A percentile compares a stretch with the other conserved stretches of the same genome.
Conservation (phyloP, 2,113 vertebrate species). For the Nanger granti region DNA sequence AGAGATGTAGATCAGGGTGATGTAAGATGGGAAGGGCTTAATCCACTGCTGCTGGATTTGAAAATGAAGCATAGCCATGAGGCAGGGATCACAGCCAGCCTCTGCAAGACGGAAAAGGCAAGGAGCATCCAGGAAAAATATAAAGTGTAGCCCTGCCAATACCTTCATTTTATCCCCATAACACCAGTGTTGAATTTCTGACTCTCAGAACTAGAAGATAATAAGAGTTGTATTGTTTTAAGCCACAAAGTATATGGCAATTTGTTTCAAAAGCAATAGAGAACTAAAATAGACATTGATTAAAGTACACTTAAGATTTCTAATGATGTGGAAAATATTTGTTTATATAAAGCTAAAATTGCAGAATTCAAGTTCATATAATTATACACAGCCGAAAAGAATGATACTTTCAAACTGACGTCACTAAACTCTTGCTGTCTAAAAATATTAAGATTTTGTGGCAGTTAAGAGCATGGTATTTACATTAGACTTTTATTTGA, state of each 20-base stretch:
- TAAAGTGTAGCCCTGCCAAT: background rate
- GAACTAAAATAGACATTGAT: background rate
- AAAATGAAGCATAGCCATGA: background rate
- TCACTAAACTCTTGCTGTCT: background rate
- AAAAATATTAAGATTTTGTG: background rate
- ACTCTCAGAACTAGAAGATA: background rate
- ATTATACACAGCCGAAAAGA: background rate
- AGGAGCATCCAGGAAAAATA: background rate
- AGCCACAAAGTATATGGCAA: background rate
- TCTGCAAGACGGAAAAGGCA: background rate
- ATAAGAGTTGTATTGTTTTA: background rate
- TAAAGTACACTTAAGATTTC: background rate
- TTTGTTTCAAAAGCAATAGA: background rate
- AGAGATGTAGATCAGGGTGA: fast-evolving
- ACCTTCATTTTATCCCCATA: background rate
- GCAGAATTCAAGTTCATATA: background rate
- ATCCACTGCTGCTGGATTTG: background rate
- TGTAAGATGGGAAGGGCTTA: background rate
- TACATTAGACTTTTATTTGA: background rate
- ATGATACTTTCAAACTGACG: background rate
- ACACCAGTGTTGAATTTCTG: background rate
- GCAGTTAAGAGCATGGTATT: background rate
- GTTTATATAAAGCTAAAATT: background rate
- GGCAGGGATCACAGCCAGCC: background rate
- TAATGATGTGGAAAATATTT: background rate